Percentiles rank a stretch among this genome's conserved stretches.
Conservation (phyloP, 2,888 invertebrate genomes). For the Ectemnius lituratus region DNA sequence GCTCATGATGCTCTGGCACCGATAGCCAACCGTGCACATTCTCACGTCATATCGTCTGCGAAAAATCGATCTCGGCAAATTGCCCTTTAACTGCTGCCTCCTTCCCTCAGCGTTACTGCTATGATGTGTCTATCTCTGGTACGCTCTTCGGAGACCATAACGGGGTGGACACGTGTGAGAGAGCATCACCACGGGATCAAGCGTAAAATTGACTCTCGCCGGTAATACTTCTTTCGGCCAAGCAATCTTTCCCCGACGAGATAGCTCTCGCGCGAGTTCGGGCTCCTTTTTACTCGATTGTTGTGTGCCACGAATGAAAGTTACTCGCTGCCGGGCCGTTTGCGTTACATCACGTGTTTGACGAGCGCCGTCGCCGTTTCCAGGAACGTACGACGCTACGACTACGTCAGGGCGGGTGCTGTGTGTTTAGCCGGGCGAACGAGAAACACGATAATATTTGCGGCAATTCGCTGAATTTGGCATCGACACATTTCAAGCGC, state of each 20-base stretch:
- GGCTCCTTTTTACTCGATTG: too few relatives aligned
- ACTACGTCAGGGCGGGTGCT: not conserved
- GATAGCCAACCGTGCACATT: not conserved
- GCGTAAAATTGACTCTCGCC: too few relatives aligned
- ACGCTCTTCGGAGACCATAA: too few relatives aligned
- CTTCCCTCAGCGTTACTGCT: not conserved
- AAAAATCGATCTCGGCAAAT: constrained; percentile 6
- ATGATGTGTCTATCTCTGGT: too few relatives aligned
- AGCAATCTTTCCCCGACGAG: too few relatives aligned
- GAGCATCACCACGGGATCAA: too few relatives aligned
- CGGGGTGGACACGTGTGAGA: too few relatives aligned
- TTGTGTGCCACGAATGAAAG: not conserved
- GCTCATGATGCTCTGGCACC: not conserved
- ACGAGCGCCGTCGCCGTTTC: not conserved
- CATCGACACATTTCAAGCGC: not conserved
- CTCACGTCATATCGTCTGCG: constrained; percentile 1
- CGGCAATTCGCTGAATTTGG: constrained; percentile 16
- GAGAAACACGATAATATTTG: constrained; percentile 41
- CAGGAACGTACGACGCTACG: not conserved
- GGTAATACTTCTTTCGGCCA: too few relatives aligned
- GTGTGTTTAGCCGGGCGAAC: constrained; percentile 30
- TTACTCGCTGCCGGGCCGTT: constrained; percentile 2
- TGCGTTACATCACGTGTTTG: constrained; percentile 12
- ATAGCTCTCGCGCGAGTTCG: too few relatives aligned
- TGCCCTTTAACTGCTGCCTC: not conserved